Conservation (phyloP, 2,888 invertebrate genomes). For the Drosophila pseudotakahashii region DNA sequence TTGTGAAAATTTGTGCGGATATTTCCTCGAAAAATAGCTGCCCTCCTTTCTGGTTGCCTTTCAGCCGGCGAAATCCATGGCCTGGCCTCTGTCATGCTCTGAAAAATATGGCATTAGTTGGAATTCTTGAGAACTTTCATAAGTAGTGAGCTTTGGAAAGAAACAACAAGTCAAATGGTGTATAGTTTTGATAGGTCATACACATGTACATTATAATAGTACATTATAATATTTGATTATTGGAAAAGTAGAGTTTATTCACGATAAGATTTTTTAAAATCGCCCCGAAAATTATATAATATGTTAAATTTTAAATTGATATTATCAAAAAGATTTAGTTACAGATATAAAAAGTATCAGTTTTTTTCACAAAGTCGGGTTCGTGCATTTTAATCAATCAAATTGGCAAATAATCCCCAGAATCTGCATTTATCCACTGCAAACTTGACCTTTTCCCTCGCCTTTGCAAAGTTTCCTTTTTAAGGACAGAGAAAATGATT, state of each 20-base stretch:
- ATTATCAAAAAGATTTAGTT: too few relatives aligned
- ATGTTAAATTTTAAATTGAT: too few relatives aligned
- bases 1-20: constrained; percentile 78
- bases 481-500: not conserved
- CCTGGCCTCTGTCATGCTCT: not conserved
- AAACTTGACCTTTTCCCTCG: constrained; percentile 1
- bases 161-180: constrained; percentile 8
- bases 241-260: too few relatives aligned
- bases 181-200: constrained; percentile 15
- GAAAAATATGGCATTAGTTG: constrained; percentile 26
- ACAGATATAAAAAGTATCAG: too few relatives aligned
- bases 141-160: constrained; percentile 13
- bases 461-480: not conserved
- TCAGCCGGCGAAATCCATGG: constrained; percentile 18
- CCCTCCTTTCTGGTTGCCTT: constrained; percentile 32
- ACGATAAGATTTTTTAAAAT: too few relatives aligned
- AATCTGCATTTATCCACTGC: constrained; percentile 14
- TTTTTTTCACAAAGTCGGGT: too few relatives aligned
- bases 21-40: constrained; percentile 73
- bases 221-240: too few relatives aligned
- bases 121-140: constrained; percentile 29
- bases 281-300: too few relatives aligned
- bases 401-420: constrained; percentile 8
- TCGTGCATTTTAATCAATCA: not conserved
- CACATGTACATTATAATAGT: not conserved